Percentiles rank a stretch among this genome's conserved stretches.
These are phyloP conservation scores for Speoplatyrhinus poulsoni DNA, from an alignment of 2,113 vertebrate genomes.

Conservation along the genomic window DNA sequence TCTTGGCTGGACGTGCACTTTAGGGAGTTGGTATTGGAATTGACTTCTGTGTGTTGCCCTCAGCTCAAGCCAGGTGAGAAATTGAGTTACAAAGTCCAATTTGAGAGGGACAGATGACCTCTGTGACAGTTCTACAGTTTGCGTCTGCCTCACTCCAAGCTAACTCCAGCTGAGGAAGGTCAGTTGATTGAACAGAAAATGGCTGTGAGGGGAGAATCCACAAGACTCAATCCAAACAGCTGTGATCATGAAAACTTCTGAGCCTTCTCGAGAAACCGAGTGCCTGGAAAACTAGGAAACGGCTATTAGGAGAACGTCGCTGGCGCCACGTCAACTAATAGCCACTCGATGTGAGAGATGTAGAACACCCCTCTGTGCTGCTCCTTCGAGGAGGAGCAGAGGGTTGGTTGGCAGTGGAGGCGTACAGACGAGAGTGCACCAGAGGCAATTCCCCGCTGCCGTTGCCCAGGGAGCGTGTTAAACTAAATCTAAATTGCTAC, in stretches of 20 bases:
- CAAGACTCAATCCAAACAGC: constrained; percentile 38
- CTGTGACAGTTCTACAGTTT: constrained; percentile 52
- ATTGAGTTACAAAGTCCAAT: constrained; percentile 64
- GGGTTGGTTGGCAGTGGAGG: constrained; percentile 9
- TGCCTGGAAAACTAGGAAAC: constrained; percentile 15
- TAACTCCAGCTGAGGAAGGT: constrained; percentile 42
- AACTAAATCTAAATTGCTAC: constrained; percentile 70
- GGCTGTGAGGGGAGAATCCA: constrained; percentile 41
- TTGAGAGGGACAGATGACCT: constrained; percentile 56
- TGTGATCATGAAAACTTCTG: constrained; percentile 31
- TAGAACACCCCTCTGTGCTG: constrained; percentile 23
- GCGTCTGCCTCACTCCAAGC: constrained; percentile 41
- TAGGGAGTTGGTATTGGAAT: constrained; percentile 63
- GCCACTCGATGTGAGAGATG: constrained; percentile 29
- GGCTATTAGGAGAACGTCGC: constrained; percentile 7
- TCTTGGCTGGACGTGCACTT: constrained; percentile 67
- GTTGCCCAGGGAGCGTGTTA: constrained; percentile 51
- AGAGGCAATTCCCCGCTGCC: constrained; percentile 68
- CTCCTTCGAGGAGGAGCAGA: neutral
- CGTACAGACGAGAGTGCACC: constrained; percentile 40
- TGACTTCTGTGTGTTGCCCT: constrained; percentile 61
- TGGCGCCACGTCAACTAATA: constrained; percentile 1
- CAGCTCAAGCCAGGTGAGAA: constrained; percentile 72
- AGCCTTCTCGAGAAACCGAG: constrained; percentile 31
- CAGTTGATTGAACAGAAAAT: constrained; percentile 46